phyloP scores from a whole-genome alignment of 2,113 vertebrate species.

The Theristicus caerulescens region DNA sequence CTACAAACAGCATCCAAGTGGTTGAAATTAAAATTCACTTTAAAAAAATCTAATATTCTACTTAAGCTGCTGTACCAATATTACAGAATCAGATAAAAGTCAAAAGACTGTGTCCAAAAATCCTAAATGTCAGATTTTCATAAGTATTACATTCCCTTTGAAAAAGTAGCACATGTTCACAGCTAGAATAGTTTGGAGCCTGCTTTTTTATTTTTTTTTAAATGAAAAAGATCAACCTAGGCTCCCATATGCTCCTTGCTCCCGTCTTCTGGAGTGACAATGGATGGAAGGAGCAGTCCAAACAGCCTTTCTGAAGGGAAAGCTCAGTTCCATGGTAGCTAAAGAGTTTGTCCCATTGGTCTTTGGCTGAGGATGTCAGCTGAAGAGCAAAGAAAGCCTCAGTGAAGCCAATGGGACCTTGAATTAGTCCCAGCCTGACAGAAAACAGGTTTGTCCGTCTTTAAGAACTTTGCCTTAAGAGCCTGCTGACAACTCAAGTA shows the following conservation, averaged over 20 bases:
- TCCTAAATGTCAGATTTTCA: slow-evolving; percentile 58
- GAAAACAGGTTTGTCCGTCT: neutral
- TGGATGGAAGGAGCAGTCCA: neutral
- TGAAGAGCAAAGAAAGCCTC: neutral
- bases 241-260: neutral
- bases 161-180: slow-evolving; percentile 7
- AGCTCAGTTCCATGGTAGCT: neutral
- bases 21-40: slow-evolving; percentile 19
- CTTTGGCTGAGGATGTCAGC: neutral
- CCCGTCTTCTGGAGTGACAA: neutral
- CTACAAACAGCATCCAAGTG: neutral
- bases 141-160: slow-evolving; percentile 41
- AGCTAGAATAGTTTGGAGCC: slow-evolving; percentile 24
- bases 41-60: neutral
- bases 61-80: neutral
- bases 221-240: neutral
- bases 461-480: neutral
- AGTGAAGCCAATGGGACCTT: neutral
- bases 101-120: slow-evolving; percentile 19
- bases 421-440: neutral
- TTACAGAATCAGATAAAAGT: slow-evolving; percentile 26
- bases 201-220: neutral
- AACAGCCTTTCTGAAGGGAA: slow-evolving; percentile 9
- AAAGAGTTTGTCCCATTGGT: neutral
- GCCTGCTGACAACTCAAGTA: neutral